phyloP scores from a whole-genome alignment of 1,140 invertebrate genomes.

The Mesaphorura yosii region DNA sequence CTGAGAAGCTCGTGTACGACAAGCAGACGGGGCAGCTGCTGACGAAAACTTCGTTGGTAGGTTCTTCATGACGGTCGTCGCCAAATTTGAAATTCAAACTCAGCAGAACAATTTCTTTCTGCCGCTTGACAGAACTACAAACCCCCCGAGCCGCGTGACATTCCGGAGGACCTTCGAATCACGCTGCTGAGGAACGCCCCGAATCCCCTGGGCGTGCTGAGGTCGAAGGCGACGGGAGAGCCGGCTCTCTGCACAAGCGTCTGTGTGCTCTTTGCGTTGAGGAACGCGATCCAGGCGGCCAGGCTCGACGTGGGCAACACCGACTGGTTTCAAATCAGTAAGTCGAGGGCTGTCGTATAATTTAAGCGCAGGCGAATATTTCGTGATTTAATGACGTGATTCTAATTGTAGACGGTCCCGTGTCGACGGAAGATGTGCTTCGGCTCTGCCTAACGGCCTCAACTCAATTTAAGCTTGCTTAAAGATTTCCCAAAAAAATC shows the following conservation, averaged over 20 bases:
- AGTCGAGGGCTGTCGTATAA: not conserved
- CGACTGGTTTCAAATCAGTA: conserved; percentile 29
- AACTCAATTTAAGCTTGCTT: conserved; percentile 11
- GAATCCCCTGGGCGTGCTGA: conserved; percentile 35
- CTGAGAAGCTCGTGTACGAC: conserved; percentile 29
- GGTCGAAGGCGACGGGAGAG: conserved; percentile 49
- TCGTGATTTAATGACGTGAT: not conserved
- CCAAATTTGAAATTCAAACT: not conserved
- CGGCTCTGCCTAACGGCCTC: conserved; percentile 8
- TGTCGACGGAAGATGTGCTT: conserved; percentile 25
- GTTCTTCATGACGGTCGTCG: not conserved
- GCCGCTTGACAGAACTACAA: conserved; percentile 55
- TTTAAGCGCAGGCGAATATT: too few species aligned
- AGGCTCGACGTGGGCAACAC: conserved; percentile 42
- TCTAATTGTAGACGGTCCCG: conserved; percentile 18
- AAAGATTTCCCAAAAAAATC: too few species aligned
- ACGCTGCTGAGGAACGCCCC: conserved; percentile 55
- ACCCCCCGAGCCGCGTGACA: conserved; percentile 66
- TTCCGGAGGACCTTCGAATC: conserved; percentile 72
- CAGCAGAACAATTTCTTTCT: not conserved
- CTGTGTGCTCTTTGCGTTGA: conserved; percentile 50
- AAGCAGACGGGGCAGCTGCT: conserved; percentile 20
- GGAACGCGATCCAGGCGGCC: conserved; percentile 55
- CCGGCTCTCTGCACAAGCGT: not conserved
- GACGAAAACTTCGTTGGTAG: conserved; percentile 19